Evolutionary conservation across 2,797 vertebrate species (phyloP), one percentile per base, ranked within the genome.

Genomic region (Pterois miles): DNA sequence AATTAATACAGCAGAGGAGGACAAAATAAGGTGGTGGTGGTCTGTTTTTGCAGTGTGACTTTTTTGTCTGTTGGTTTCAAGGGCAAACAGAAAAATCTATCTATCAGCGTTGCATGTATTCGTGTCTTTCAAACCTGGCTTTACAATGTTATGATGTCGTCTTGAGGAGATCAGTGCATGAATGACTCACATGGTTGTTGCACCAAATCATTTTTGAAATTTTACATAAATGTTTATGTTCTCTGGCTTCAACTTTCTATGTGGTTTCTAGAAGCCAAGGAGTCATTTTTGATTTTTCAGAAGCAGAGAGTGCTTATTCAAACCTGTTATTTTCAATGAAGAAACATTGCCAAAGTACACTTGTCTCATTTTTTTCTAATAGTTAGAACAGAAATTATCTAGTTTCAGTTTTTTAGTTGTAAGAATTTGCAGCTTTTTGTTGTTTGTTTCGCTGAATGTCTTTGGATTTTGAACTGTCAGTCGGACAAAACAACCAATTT

Each of bases 1-100:
- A 82, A 75, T 85, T 14, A 36, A 76, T 65, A 66, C 53, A 66
- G 38, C 12, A 53, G 60, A 52, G 34, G 40, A 63, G 65, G 38
- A 68, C 22, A 60, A 63, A 74, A 50, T n/a, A 6, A 72, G 22
- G 59, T 50, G 67, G 40, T 2, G 25, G 40, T 38, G 33, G 50
- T 64, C 58, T 65, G 34, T 72, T 76, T 34, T 43, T 62, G 9
- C 27, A 6, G 5, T n/a, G 16, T 29, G 27, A 52, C 36, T 56
- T 62, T 46, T 57, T 74, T 33, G 16, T 46, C 53, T 8, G 5
- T 46, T 48, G 43, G 8, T 31, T 48, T 77, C 59, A 85, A 82
- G 71, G 80, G 16, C 78, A 63, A 56, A 10, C 9, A 40, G 14
- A 36, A 34, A 48, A 34, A 71, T 68, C 9, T 20, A 29, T 73